A percentile compares a stretch with the other conserved stretches of the same genome.
Conservation (phyloP, 1,140 invertebrate species). For the Macrobrachium nipponense region DNA sequence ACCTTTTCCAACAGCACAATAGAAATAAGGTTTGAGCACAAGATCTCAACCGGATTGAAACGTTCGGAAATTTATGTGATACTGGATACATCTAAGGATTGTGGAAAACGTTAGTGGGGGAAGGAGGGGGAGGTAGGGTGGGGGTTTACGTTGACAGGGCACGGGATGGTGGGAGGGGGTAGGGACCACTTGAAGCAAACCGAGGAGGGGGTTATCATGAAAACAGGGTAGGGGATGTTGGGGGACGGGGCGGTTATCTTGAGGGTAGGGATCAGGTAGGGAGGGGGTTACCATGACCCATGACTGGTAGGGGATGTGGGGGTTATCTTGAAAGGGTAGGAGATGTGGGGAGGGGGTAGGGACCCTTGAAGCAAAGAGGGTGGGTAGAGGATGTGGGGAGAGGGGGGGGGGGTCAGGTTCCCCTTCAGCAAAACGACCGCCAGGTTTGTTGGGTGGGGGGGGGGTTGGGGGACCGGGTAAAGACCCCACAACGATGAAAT, state of each 20-base stretch:
- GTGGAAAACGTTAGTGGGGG: neutral
- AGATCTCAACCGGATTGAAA: neutral
- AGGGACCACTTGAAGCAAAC: neutral
- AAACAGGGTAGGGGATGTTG: neutral
- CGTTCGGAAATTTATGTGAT: too few relatives aligned
- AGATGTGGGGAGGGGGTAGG: too few relatives aligned
- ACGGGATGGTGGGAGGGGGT: conserved; percentile 6
- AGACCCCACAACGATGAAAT: too few relatives aligned
- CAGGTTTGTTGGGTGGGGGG: too few relatives aligned
- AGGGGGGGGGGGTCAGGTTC: neutral
- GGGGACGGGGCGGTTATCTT: too few relatives aligned
- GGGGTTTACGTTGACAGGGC: conserved; percentile 2
- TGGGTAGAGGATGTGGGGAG: neutral
- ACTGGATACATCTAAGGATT: too few relatives aligned
- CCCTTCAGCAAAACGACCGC: too few relatives aligned
- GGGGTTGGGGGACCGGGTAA: neutral
- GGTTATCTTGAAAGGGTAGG: neutral
- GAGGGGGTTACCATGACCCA: neutral
- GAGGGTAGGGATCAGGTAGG: neutral
- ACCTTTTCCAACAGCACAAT: neutral
- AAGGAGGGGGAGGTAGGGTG: conserved; percentile 17
- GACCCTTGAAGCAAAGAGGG: too few relatives aligned
- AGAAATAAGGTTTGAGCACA: neutral
- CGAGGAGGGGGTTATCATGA: neutral
- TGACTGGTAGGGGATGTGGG: neutral